These are phyloP conservation scores for Polymixis lichenea DNA, from an alignment of 2,888 invertebrate species.

Conservation along the genomic window DNA sequence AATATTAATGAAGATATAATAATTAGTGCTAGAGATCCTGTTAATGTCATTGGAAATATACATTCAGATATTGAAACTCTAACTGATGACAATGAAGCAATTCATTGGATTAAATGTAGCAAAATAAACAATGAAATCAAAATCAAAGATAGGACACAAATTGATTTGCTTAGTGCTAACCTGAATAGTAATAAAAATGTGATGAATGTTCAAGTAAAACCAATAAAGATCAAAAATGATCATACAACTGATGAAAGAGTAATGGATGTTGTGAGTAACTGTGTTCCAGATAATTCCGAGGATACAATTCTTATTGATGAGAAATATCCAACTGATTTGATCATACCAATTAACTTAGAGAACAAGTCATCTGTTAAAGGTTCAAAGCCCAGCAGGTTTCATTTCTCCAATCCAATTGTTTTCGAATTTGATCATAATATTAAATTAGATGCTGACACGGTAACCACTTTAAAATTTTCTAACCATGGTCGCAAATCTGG, in stretches of 20 bases:
- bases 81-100: not conserved
- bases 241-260: not conserved
- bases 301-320: not conserved
- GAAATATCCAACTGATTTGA: not conserved
- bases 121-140: constrained; percentile 5
- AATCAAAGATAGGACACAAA: constrained; percentile 1
- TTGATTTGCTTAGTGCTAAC: not conserved
- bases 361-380: not conserved
- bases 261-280: not conserved
- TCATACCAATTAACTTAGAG: not conserved
- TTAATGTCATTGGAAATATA: not conserved
- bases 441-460: not conserved
- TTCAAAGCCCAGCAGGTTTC: not conserved
- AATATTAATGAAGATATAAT: constrained; percentile 52
- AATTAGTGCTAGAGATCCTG: not conserved
- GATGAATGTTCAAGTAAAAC: not conserved
- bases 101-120: not conserved
- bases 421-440: not conserved
- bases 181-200: no score
- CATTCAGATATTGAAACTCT: not conserved
- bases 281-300: not conserved
- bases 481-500: not conserved
- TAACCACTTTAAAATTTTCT: not conserved
- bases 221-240: not conserved
- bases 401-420: constrained; percentile 31